A percentile compares a stretch with the other conserved stretches of the same genome.
These are phyloP conservation scores for Physeter macrocephalus DNA, from an alignment of 2,113 vertebrate genomes.

Conservation along the genomic window DNA sequence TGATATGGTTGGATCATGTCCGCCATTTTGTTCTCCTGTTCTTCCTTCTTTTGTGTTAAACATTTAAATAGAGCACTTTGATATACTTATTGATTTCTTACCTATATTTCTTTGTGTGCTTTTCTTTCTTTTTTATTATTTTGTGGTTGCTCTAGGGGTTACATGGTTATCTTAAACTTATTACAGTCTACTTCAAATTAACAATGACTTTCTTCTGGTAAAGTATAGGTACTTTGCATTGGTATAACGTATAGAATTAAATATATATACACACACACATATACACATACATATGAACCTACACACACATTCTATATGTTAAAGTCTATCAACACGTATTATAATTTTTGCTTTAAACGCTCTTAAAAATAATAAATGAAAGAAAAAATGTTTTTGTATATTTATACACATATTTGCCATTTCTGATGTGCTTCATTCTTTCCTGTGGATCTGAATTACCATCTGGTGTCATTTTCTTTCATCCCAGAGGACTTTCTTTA, in stretches of 20 bases:
- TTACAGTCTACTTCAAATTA: neutral
- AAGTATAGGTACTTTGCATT: neutral
- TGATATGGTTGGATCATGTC: neutral
- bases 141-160: neutral
- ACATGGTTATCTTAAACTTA: neutral
- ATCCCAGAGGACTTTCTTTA: no score
- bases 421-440: neutral
- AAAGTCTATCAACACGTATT: neutral
- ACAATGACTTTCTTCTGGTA: neutral
- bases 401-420: rapidly evolving
- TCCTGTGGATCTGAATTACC: neutral
- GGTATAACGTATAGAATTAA: no score
- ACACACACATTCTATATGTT: neutral
- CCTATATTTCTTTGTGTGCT: neutral
- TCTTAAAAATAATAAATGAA: neutral
- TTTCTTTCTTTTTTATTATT: neutral
- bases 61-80: neutral
- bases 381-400: neutral
- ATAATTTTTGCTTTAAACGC: neutral
- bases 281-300: rapidly evolving
- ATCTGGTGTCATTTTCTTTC: neutral
- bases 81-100: neutral
- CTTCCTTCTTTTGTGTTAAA: neutral
- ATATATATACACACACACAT: no score
- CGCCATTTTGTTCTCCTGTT: neutral